Percentiles rank a stretch among this genome's conserved stretches.
Conservation (phyloP, 2,797 vertebrate genomes). For the Megaceryle alcyon region DNA sequence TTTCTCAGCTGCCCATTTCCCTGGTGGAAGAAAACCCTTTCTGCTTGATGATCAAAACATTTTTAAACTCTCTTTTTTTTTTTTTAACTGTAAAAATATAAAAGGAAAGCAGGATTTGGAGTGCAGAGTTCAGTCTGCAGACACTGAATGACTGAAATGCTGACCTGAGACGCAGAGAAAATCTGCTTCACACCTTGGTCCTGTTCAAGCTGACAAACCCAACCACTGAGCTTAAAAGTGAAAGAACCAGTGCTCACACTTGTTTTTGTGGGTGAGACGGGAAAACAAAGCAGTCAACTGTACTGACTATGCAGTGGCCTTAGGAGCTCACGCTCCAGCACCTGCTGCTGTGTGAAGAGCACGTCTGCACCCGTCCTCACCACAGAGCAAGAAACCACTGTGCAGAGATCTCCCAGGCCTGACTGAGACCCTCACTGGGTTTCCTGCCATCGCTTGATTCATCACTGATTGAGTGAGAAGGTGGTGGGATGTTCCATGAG, state of each 20-base stretch:
- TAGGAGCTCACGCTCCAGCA: accelerated
- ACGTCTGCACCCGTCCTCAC: accelerated
- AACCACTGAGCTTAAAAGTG: neutral
- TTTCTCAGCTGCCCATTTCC: neutral
- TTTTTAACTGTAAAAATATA: neutral
- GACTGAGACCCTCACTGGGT: accelerated
- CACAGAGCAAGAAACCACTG: neutral
- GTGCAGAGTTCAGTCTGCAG: neutral
- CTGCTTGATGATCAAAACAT: neutral
- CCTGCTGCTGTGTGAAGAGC: neutral
- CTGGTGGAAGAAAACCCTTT: neutral
- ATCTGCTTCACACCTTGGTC: neutral
- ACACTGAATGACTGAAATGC: accelerated
- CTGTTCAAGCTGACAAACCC: neutral
- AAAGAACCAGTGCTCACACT: accelerated
- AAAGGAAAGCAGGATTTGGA: neutral
- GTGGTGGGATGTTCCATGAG: neutral
- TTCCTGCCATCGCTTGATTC: neutral
- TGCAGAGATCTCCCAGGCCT: neutral
- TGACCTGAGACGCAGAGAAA: neutral
- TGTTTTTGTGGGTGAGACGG: neutral
- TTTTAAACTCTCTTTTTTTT: neutral
- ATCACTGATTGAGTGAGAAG: accelerated
- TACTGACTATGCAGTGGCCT: neutral
- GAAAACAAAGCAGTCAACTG: neutral